Percentiles rank a stretch among this genome's conserved stretches.
Evolutionary conservation across 2,113 vertebrate genomes (phyloP).

Genomic region (Charina bottae): DNA sequence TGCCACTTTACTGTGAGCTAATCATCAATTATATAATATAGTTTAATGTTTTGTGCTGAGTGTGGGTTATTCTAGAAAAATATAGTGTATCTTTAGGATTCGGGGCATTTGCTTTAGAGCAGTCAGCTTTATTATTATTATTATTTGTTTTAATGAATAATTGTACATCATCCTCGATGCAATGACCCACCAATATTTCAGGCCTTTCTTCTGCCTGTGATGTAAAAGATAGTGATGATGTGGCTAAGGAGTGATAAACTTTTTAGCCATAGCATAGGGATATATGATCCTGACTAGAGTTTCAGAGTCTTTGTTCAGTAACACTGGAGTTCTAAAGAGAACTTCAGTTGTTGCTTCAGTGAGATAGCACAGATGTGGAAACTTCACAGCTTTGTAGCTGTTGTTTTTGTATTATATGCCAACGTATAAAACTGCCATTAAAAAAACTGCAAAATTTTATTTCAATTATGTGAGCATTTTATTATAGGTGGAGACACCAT

Average conservation of each 20-base stretch:
- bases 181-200: background rate
- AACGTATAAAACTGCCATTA: background rate
- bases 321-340: background rate
- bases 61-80: background rate
- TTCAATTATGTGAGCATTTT: background rate
- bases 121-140: no score
- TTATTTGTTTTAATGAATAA: no score
- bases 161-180: background rate
- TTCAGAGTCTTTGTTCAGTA: slow-evolving; percentile 28
- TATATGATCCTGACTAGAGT: background rate
- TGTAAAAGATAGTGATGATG: background rate
- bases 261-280: background rate
- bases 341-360: slow-evolving; percentile 1
- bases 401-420: slow-evolving; percentile 11
- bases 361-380: background rate
- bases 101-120: background rate
- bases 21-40: background rate
- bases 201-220: background rate
- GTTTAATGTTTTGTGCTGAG: background rate
- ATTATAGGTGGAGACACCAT: background rate
- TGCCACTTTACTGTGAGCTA: background rate
- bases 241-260: background rate
- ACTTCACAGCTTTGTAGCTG: slow-evolving; percentile 33
- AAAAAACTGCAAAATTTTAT: slow-evolving; percentile 2
- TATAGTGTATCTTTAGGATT: background rate